Evolutionary conservation across 2,888 invertebrate species (phyloP).

Genomic region (Dascillus cervinus): DNA sequence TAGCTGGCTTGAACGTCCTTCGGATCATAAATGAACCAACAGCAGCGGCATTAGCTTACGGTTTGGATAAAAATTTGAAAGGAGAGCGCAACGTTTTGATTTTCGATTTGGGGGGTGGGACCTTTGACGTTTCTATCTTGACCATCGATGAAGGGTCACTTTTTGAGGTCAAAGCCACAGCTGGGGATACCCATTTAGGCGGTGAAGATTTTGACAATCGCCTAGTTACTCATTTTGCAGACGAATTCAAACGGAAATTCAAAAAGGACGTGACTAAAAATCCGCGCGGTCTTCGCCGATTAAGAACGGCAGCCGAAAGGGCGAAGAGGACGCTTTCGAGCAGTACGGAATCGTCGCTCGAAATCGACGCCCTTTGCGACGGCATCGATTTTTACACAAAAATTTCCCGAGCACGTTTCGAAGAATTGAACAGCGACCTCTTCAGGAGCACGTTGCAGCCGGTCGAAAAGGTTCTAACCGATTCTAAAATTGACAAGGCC

Average conservation of each 20-base stretch:
- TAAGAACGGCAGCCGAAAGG: constrained; percentile 47
- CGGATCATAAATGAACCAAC: constrained; percentile 80
- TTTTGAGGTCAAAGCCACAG: constrained; percentile 75
- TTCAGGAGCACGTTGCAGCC: constrained; percentile 68
- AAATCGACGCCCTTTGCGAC: constrained; percentile 46
- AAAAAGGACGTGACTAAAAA: constrained; percentile 44
- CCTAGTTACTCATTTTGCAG: constrained; percentile 49
- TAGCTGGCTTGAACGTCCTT: constrained; percentile 66
- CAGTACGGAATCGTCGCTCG: constrained; percentile 46
- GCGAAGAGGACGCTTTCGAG: constrained; percentile 42
- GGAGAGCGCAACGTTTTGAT: constrained; percentile 58
- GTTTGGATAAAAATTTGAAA: constrained; percentile 58
- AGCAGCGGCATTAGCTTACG: constrained; percentile 66
- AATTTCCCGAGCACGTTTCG: constrained; percentile 69
- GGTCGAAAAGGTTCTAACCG: constrained; percentile 69
- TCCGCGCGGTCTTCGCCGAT: constrained; percentile 41
- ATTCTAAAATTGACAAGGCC: constrained; percentile 69
- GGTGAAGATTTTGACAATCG: constrained; percentile 62
- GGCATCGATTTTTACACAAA: constrained; percentile 56
- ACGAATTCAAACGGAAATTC: constrained; percentile 50
- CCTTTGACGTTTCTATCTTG: constrained; percentile 77
- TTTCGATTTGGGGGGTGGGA: constrained; percentile 56
- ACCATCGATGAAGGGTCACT: constrained; percentile 70
- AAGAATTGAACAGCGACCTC: constrained; percentile 65
- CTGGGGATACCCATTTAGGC: constrained; percentile 78